These are phyloP conservation scores for Lerema accius DNA, from an alignment of 1,140 invertebrate genomes.

Conservation along the genomic window DNA sequence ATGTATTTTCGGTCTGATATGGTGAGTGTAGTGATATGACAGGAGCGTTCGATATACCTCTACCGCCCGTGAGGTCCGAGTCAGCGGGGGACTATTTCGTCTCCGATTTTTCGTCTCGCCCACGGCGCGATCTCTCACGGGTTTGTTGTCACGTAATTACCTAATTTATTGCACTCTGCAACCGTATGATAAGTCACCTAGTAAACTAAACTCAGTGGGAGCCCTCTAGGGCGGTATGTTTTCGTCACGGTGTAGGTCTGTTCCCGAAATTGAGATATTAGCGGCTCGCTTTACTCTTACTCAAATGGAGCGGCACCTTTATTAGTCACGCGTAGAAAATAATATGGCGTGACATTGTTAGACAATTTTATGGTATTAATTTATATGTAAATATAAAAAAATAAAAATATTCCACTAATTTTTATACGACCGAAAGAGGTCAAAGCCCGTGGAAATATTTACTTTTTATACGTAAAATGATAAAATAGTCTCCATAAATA, in stretches of 20 bases:
- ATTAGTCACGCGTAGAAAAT: constrained; percentile 51
- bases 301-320: constrained; percentile 53
- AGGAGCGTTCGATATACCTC: constrained; percentile 58
- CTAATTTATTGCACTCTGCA: constrained; percentile 75
- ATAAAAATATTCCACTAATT: constrained; percentile 2
- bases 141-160: constrained; percentile 78
- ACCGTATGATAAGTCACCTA: constrained; percentile 56
- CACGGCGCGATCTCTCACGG: constrained; percentile 70
- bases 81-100: constrained; percentile 64
- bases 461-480: no score
- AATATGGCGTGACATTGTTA: constrained; percentile 32
- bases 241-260: constrained; percentile 60
- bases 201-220: constrained; percentile 58
- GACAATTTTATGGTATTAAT: constrained; percentile 21
- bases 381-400: constrained; percentile 17
- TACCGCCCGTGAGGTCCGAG: constrained; percentile 61
- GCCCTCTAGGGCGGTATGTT: constrained; percentile 67
- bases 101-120: constrained; percentile 52
- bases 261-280: constrained; percentile 77
- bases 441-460: constrained; percentile 9
- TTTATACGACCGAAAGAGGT: neutral
- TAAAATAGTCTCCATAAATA: no score
- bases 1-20: no score
- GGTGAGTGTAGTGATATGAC: constrained; percentile 55
- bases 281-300: constrained; percentile 46